Evolutionary conservation across 2,113 vertebrate species (phyloP).

Genomic region (Gadus macrocephalus): DNA sequence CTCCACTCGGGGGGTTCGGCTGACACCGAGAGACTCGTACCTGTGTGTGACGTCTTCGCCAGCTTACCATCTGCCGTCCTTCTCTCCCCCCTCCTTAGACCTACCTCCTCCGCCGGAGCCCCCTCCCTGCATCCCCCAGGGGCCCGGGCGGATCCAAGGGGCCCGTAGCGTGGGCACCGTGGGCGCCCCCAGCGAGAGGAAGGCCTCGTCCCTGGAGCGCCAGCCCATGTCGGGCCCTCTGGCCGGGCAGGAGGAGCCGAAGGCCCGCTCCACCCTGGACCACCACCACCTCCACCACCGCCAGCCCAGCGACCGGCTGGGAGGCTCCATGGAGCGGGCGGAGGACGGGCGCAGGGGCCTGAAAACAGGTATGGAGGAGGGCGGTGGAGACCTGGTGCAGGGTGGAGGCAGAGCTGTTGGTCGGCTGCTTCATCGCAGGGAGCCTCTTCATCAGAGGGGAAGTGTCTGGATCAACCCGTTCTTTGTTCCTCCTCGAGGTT

Average conservation of each 20-base stretch:
- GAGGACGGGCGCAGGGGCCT: slow-evolving; percentile 84
- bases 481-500: too few relatives aligned
- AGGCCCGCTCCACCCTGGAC: slow-evolving; percentile 84
- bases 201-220: slow-evolving; percentile 92
- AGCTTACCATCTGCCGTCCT: not conserved
- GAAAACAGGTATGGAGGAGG: slow-evolving; percentile 77
- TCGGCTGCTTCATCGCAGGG: not conserved
- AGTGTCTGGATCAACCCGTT: not conserved
- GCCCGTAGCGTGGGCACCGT: slow-evolving; percentile 71
- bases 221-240: slow-evolving; percentile 77
- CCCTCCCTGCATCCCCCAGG: slow-evolving; percentile 90
- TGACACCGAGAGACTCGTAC: not conserved
- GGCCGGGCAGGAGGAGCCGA: slow-evolving; percentile 81
- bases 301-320: slow-evolving; percentile 89
- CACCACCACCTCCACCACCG: slow-evolving; percentile 84
- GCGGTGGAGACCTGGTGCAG: too few relatives aligned
- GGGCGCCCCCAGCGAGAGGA: slow-evolving; percentile 78
- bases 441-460: too few relatives aligned
- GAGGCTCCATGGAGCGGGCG: slow-evolving; percentile 78
- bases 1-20: not conserved
- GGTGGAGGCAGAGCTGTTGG: not conserved
- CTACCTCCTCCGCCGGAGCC: slow-evolving; percentile 98
- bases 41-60: not conserved
- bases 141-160: slow-evolving; percentile 80
- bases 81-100: slow-evolving; percentile 68